phyloP scores from a whole-genome alignment of 2,113 vertebrate genomes.

The Cairina moschata region DNA sequence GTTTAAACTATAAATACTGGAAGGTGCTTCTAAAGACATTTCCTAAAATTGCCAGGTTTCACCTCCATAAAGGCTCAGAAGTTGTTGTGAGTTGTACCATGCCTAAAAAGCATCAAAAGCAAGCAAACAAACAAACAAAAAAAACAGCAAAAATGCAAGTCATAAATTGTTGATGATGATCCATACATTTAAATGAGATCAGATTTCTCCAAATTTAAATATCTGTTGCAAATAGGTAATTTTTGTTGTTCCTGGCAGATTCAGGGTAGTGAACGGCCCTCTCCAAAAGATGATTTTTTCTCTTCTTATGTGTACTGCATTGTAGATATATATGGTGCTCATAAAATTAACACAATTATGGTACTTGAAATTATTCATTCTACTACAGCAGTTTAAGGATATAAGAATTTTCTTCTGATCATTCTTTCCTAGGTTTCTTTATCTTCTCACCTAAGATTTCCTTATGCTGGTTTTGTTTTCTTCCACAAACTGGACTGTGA shows the following conservation, averaged over 20 bases:
- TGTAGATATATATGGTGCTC: neutral
- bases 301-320: neutral
- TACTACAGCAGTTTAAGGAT: neutral
- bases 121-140: neutral
- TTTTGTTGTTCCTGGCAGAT: neutral
- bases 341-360: neutral
- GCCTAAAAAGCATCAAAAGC: neutral
- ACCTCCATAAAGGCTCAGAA: neutral
- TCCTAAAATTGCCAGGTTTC: neutral
- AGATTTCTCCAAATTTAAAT: neutral
- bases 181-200: neutral
- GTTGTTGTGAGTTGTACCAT: neutral
- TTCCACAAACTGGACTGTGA: neutral
- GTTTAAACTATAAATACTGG: neutral
- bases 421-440: neutral
- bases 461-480: neutral
- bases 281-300: neutral
- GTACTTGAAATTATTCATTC: neutral
- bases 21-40: neutral
- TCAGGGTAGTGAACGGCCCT: neutral
- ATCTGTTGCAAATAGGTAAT: neutral
- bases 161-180: neutral
- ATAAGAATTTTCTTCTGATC: neutral
- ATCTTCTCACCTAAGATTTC: neutral
- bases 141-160: accelerated